Base-by-base conservation (phyloP, 1,140 invertebrate species). In the Drosophila lacertosa region DNA sequence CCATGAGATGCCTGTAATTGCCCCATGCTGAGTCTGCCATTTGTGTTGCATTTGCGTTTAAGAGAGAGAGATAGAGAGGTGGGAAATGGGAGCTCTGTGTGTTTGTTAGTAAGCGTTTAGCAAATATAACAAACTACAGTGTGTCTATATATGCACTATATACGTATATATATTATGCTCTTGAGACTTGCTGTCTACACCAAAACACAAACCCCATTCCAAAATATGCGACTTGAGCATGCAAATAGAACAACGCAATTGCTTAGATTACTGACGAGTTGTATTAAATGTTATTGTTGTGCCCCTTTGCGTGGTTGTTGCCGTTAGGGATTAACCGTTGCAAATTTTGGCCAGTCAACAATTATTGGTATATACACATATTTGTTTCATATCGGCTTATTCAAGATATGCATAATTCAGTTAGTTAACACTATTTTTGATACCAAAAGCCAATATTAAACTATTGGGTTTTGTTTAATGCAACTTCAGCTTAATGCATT, bases 71-170 rank as follows among this genome's bases (percentile, higher is more conserved):
- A 16, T 11, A 20, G 51, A 39, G 60, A 44, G 57, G 67, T 16
- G 37, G 33, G 22, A 15, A 42, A 42, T 40, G 48, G n/a, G 45
- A 22, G 33, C 51, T n/a, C n/a, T n/a, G 35, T 26, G 45, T 58
- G 58, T 66, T 66, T 50, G 68, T 67, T 22, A 57, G 77, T 74
- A 77, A 84, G 76, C 76, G 57, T 76, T 84, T 80, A 66, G 72
- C 76, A 80, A 84, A 84, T 84, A 84, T 76, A 86, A 84, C 80
- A 86, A 86, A 80, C 76, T 76, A 57, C 54, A 75, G n/a, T 16
- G 9, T 65, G 40, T 55, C 48, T 54, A 74, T 5, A 47, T n/a
- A n/a, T n/a, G n/a, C n/a, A n/a, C n/a, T n/a, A 26, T 15, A 24
- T 47, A 15, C 24, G 16, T 33, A 20, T 51, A 16, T 29, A 29